Base-by-base conservation (phyloP, 2,797 vertebrate genomes). In the Emydoidea blandingii region DNA sequence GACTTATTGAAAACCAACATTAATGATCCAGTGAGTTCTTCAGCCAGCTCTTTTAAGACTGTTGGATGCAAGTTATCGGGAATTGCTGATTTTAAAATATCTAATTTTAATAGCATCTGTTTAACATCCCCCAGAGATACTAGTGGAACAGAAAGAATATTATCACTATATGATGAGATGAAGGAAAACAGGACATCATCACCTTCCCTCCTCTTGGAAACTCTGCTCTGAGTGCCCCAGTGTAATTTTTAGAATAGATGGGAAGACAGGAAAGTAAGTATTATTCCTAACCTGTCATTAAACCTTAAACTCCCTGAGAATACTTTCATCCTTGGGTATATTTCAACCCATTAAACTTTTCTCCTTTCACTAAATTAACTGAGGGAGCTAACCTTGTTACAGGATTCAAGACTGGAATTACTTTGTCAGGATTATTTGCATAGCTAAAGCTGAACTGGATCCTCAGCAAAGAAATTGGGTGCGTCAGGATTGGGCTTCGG, bases 401-500 rank as follows among this genome's bases (percentile, higher is more conserved):
- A 84, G 91, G 29, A 91, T 31, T 41, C 56, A 1, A 27, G 74
- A 80, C 41, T 72, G 91, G 85, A 94, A 90, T 90, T 89, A 93
- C 1, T 1, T 83, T 91, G 78, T 62, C 34, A n/a, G 6, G n/a
- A 72, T 37, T 94, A 95, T 95, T 83, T 80, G 84, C 14, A 16
- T 6, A 88, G 80, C 91, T 79, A 84, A 87, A 88, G 78, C 83
- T 80, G 88, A 91, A 88, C 82, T 54, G 85, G 80, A 78, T 96
- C 57, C 15, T 90, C 78, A 78, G 50, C 82, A 97, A 91, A 79
- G 86, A 85, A 89, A 87, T 90, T 85, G 52, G 95, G 92, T 96
- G 89, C 47, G 56, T 93, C 95, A 88, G 79, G 59, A 86, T 18
- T 68, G 81, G 53, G 86, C 94, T 82, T 57, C 21, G 57, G 47